A percentile compares a stretch with the other conserved stretches of the same genome.
Evolutionary conservation across 1,140 invertebrate species (phyloP).

Genomic region (Musca vetustissima): DNA sequence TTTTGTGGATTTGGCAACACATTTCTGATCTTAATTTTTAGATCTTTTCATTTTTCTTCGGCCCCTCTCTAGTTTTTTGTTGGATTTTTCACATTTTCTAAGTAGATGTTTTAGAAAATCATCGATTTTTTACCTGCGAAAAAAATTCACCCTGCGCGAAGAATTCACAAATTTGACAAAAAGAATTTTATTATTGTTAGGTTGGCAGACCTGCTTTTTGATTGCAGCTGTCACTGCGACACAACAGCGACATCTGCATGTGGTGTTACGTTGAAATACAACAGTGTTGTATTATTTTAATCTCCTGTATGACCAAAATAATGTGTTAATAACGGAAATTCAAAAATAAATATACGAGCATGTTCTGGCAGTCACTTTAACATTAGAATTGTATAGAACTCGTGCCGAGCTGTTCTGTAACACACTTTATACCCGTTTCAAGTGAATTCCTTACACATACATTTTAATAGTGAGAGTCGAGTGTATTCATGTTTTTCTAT

Average conservation of each 20-base stretch:
- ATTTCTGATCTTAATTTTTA: not conserved
- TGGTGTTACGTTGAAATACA: not conserved
- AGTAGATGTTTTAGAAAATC: constrained; percentile 20
- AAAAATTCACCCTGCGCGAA: constrained; percentile 10
- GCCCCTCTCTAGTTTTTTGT: not conserved
- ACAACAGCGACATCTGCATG: not conserved
- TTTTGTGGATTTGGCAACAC: not conserved
- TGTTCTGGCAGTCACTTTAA: too few species aligned
- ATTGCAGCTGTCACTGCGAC: not conserved
- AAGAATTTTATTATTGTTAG: constrained; percentile 11
- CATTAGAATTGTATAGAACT: too few species aligned
- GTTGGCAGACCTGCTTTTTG: constrained; percentile 21
- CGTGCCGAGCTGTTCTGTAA: too few species aligned
- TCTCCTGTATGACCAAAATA: too few species aligned
- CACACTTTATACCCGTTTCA: too few species aligned
- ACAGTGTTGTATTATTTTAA: not conserved
- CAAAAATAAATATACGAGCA: too few species aligned
- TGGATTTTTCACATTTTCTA: constrained; percentile 7
- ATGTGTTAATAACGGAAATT: too few species aligned
- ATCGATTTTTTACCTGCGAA: constrained; percentile 29
- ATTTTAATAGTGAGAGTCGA: too few species aligned
- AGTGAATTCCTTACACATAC: too few species aligned
- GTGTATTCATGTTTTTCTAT: too few species aligned
- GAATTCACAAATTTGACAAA: constrained; percentile 26
- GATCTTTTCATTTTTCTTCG: not conserved